phyloP scores from a whole-genome alignment of 1,140 invertebrate genomes.

The Bombus polaris region DNA sequence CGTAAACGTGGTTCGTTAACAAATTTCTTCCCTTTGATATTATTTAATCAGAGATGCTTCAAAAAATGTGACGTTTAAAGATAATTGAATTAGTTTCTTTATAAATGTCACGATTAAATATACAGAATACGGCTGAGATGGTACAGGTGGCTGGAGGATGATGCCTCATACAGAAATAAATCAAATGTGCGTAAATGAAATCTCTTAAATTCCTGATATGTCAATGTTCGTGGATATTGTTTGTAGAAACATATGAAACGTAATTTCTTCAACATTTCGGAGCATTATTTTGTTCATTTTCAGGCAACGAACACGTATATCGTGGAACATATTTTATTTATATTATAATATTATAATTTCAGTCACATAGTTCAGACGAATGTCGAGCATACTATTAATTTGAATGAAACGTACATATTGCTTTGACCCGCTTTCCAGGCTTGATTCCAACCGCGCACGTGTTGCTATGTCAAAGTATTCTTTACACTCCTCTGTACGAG shows the following conservation, averaged over 20 bases:
- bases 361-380: too few relatives aligned
- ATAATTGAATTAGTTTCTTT: background rate
- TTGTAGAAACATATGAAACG: background rate
- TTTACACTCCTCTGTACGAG: too few relatives aligned
- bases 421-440: background rate
- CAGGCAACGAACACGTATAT: background rate
- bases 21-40: background rate
- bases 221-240: background rate
- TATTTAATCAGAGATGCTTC: background rate
- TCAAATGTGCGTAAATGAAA: too few relatives aligned
- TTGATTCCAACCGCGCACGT: background rate
- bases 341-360: conserved; percentile 6
- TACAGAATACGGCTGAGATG: background rate
- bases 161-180: background rate
- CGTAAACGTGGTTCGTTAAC: background rate
- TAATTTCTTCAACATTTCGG: background rate
- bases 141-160: background rate
- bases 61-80: background rate
- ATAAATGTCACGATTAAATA: background rate
- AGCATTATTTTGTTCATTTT: background rate
- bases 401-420: background rate
- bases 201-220: background rate
- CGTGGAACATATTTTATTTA: background rate
- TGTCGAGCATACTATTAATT: background rate
- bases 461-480: background rate